Evolutionary conservation across 2,888 invertebrate species (phyloP).

Genomic region (Mythimna loreyi): DNA sequence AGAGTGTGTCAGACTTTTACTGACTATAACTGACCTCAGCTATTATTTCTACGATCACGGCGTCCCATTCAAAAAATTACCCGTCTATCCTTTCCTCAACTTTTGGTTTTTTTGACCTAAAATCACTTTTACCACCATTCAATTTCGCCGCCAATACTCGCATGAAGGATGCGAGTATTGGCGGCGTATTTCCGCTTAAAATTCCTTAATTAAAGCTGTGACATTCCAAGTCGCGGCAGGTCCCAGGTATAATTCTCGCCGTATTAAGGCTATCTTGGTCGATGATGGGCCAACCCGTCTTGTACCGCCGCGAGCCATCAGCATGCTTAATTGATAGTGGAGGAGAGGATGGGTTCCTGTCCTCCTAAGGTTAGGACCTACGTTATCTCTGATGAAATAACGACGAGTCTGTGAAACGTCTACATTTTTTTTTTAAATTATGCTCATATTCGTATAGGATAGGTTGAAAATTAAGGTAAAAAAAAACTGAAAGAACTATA

Average conservation of each 20-base stretch:
- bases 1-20: too few relatives aligned
- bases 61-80: too few relatives aligned
- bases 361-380: constrained; percentile 22
- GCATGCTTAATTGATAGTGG: constrained; percentile 58
- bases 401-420: constrained; percentile 9
- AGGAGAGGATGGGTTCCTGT: constrained; percentile 21
- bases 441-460: background rate
- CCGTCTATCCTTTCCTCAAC: background rate
- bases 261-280: constrained; percentile 72
- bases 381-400: constrained; percentile 18
- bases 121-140: background rate
- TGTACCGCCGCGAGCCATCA: constrained; percentile 63
- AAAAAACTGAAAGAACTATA: too few relatives aligned
- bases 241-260: constrained; percentile 53
- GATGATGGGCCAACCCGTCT: constrained; percentile 52
- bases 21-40: too few relatives aligned
- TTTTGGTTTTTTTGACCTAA: too few relatives aligned
- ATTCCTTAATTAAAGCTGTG: constrained; percentile 50
- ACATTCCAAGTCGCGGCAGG: constrained; percentile 40
- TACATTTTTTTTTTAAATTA: background rate
- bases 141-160: background rate
- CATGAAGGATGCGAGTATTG: too few relatives aligned
- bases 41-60: too few relatives aligned
- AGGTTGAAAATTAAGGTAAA: background rate
- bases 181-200: constrained; percentile 46